These are phyloP conservation scores for Patiria pectinifera DNA, from an alignment of 53 echinoderm and acorn worm genomes.

Conservation along the genomic window DNA sequence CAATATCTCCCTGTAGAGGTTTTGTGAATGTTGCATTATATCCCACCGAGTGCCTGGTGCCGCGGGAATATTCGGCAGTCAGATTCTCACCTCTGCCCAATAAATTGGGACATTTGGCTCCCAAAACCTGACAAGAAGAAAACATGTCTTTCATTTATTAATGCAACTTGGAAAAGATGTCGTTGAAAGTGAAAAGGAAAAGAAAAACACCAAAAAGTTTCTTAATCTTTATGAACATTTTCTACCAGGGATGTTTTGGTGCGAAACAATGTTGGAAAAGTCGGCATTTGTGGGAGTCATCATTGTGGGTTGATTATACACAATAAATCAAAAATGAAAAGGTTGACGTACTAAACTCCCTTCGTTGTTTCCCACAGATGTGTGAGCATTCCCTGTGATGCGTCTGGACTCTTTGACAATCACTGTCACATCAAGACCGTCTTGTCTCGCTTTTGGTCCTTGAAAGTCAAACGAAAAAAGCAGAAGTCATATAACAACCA, in stretches of 20 bases:
- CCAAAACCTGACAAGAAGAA: slow-evolving; percentile 72
- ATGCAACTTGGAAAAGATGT: too few relatives aligned
- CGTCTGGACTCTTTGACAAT: slow-evolving; percentile 82
- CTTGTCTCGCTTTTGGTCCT: slow-evolving; percentile 71
- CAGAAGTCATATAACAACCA: neutral
- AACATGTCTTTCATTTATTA: too few relatives aligned
- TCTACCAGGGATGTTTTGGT: too few relatives aligned
- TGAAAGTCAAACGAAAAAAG: neutral
- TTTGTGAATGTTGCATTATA: slow-evolving; percentile 84
- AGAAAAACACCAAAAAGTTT: too few relatives aligned
- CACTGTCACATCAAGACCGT: slow-evolving; percentile 93
- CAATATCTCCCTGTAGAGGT: slow-evolving; percentile 73
- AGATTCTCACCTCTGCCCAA: slow-evolving; percentile 89
- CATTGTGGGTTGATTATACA: too few relatives aligned
- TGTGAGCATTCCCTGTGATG: slow-evolving; percentile 87
- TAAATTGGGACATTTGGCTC: slow-evolving; percentile 78
- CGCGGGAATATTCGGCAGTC: slow-evolving; percentile 81
- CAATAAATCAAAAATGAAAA: too few relatives aligned
- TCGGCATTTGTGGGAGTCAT: too few relatives aligned
- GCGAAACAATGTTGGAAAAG: too few relatives aligned
- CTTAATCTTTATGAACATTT: too few relatives aligned
- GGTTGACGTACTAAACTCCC: slow-evolving; percentile 75
- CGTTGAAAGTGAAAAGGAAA: too few relatives aligned
- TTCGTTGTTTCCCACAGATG: slow-evolving; percentile 95
- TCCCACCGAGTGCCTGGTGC: slow-evolving; percentile 85